Evolutionary conservation across 1,140 invertebrate species (phyloP), one percentile per base, ranked within the genome.

Genomic region (Drosophila arawakana): DNA sequence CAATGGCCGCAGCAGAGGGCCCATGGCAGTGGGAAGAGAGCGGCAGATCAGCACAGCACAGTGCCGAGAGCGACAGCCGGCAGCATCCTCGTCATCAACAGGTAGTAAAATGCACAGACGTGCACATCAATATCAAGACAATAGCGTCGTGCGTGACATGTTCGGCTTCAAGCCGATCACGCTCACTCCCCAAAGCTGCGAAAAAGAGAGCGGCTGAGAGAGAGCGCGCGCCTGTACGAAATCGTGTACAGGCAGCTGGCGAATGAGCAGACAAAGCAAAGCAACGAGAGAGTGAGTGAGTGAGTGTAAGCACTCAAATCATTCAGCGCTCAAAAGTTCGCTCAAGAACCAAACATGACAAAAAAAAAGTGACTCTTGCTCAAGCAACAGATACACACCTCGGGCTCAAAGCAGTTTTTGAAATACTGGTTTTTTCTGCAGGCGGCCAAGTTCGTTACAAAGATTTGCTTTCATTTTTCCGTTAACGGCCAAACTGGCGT

Each of bases 391-490:
- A 88, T 83, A 76, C 80, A 91, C 78, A 73, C 82, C 73, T 69
- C 70, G 77, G 49, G 59, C 54, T 68, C 46, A 44, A 72, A 80
- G 76, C 66, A 59, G 54, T 75, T 81, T 75, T 81, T 25, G 54
- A 90, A 89, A 90, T 90, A 90, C 85, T 79, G 86, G 81, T 90
- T 89, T 80, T 30, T 44, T 65, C 74, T 67, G 57, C 78, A 76
- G 60, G 66, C 76, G 57, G 82, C 80, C 78, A 73, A 75, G 73
- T 89, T 84, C 68, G 73, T 74, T 61, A 84, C 86, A 85, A 90
- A 90, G 86, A 90, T 90, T 90, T 90, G 81, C 85, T 90, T 90
- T 90, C 85, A 90, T 90, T 90, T 90, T 79, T 79, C 78, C 76
- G 84, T 85, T 90, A 90, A 85, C 69, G 52, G 68, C 50, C 73